Evolutionary conservation across 2,797 vertebrate genomes (phyloP).

Genomic region (Sebastes oblongus): DNA sequence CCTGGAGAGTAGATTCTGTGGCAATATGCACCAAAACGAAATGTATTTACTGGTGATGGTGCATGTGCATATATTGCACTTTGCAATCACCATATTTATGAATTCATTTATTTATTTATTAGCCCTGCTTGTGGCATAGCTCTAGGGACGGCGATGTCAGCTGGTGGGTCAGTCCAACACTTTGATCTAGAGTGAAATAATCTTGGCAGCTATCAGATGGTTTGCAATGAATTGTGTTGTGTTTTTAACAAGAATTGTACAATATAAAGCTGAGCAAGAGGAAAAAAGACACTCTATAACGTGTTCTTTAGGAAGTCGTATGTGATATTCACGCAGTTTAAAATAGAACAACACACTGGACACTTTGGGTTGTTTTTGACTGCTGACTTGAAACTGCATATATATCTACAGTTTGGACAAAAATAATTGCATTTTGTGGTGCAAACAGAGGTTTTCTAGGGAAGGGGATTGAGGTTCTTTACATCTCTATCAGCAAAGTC

Average conservation of each 20-base stretch:
- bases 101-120: neutral
- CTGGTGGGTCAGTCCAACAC: neutral
- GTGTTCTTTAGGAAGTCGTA: neutral
- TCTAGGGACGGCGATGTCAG: neutral
- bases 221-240: neutral
- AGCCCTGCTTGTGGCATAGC: neutral
- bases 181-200: neutral
- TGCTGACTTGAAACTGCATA: constrained; percentile 9
- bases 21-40: neutral
- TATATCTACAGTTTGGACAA: constrained; percentile 1
- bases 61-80: neutral
- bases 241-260: too few relatives aligned
- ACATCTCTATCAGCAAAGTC: constrained; percentile 64
- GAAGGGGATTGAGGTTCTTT: constrained; percentile 24
- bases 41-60: neutral
- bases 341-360: neutral
- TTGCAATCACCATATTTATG: neutral
- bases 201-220: neutral
- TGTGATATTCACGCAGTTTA: neutral
- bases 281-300: neutral
- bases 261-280: neutral
- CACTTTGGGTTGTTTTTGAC: neutral
- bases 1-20: neutral
- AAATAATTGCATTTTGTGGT: constrained; percentile 9
- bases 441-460: constrained; percentile 19